Base-by-base conservation (phyloP, 2,888 invertebrate genomes). In the Hyppa rectilinea region DNA sequence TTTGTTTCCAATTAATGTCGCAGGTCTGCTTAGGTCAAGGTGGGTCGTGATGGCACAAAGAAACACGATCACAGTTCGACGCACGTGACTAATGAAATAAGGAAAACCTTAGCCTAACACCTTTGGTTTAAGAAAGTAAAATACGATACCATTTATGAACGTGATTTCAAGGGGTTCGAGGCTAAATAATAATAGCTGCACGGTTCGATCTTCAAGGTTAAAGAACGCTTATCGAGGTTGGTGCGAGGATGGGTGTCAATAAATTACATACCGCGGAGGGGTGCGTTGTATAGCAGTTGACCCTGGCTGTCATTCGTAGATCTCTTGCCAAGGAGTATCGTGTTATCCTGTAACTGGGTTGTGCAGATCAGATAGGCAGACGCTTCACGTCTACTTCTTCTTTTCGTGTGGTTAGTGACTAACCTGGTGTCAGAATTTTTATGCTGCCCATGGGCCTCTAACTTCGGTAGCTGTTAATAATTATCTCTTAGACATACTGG, bases 21-120 rank as follows among this genome's bases (percentile, higher is more conserved):
- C n/a, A 38, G 74, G 36, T 56, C 17, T 56, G 12, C 6, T 45
- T 40, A 74, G 53, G 73, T 74, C 53, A 66, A 45, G 40, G 47
- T 0, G 12, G 12, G 43, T 4, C 43, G 40, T 47, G 47, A 23
- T 23, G 26, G 14, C 5, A 43, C 20, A 34, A 4, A 17, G 31
- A 38, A 56, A 56, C 50, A 31, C 38, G 43, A 34, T 3, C 59
- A 56, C 49, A 59, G 6, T 29, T n/a, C 0, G 5, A 3, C 9
- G 31, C 74, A 50, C 56, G 67, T 74, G 75, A 60, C 66, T 49
- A 31, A 65, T 14, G 43, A 31, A 55, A 66, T 50, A 49, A 56
- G 74, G 60, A 74, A 66, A 74, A 56, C 20, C 3, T 31, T 36
- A 14, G 7, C 6, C 4, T 1, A 29, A 20, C 17, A 12, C 4